Conservation (phyloP, 2,888 invertebrate genomes). For the Drosophila rubida region DNA sequence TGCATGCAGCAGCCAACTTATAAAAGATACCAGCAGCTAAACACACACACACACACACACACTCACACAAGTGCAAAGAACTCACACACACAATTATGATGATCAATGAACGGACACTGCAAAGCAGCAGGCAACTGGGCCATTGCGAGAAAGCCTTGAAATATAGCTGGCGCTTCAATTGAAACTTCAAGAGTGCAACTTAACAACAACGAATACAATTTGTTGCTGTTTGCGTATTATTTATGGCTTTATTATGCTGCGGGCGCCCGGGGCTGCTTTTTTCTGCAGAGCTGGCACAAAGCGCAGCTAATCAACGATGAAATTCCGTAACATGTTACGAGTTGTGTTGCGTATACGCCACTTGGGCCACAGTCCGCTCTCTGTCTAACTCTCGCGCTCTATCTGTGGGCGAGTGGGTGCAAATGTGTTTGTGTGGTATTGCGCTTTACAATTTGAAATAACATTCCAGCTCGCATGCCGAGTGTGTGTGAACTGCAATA, state of each 20-base stretch:
- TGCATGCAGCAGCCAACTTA: constrained; percentile 49
- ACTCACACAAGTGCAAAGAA: not conserved
- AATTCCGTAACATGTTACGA: constrained; percentile 48
- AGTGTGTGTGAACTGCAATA: constrained; percentile 22
- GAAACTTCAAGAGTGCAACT: constrained; percentile 52
- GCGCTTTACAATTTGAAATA: constrained; percentile 41
- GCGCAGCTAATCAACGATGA: constrained; percentile 66
- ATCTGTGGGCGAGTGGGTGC: not conserved
- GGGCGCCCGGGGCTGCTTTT: constrained; percentile 28
- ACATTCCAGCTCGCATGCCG: constrained; percentile 24
- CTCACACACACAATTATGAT: constrained; percentile 16
- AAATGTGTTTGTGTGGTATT: constrained; percentile 4
- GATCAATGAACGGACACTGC: constrained; percentile 29
- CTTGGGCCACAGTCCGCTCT: constrained; percentile 1
- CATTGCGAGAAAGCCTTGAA: constrained; percentile 47
- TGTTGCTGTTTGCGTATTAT: constrained; percentile 42
- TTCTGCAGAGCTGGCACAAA: constrained; percentile 40
- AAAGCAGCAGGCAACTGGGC: constrained; percentile 31
- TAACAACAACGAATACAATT: constrained; percentile 25
- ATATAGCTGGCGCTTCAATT: constrained; percentile 55
- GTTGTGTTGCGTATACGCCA: constrained; percentile 57
- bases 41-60: constrained; percentile 13
- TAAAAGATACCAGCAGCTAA: constrained; percentile 26
- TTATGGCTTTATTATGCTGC: constrained; percentile 56
- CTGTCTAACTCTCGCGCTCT: not conserved